These are phyloP conservation scores for Pheosia gnoma DNA, from an alignment of 2,888 invertebrate species.

Conservation along the genomic window DNA sequence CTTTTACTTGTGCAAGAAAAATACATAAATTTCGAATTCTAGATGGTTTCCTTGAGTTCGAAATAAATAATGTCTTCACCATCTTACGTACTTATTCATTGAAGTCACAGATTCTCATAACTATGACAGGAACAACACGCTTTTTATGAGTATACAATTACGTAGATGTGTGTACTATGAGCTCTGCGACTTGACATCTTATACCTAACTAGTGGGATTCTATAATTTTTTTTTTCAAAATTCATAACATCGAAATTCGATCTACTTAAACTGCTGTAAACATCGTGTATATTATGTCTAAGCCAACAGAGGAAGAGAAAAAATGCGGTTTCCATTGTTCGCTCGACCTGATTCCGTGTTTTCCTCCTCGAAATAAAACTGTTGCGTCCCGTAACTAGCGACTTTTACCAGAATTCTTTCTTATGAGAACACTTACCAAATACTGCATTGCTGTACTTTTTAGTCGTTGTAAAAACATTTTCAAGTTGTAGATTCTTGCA, in stretches of 20 bases:
- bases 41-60: neutral
- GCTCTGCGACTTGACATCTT: too few species aligned
- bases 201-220: neutral
- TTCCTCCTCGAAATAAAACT: conserved; percentile 38
- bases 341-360: conserved; percentile 32
- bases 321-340: conserved; percentile 36
- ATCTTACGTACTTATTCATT: too few species aligned
- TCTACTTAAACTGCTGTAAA: conserved; percentile 35
- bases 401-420: conserved; percentile 26
- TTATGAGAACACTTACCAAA: conserved; percentile 21
- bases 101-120: too few species aligned
- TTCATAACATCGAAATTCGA: conserved; percentile 21
- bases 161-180: too few species aligned
- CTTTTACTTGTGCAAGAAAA: conserved; percentile 22
- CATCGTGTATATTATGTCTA: conserved; percentile 32
- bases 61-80: too few species aligned
- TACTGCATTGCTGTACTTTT: neutral
- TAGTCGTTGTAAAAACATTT: too few species aligned
- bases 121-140: too few species aligned
- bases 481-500: too few species aligned
- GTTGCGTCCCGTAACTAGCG: conserved; percentile 33
- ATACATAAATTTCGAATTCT: conserved; percentile 24
- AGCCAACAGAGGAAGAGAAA: conserved; percentile 24
- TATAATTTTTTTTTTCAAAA: too few species aligned
- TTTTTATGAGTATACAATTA: too few species aligned